A percentile compares a stretch with the other conserved stretches of the same genome.
Evolutionary conservation across 2,888 invertebrate genomes (phyloP).

Genomic region (Leucozona laternaria): DNA sequence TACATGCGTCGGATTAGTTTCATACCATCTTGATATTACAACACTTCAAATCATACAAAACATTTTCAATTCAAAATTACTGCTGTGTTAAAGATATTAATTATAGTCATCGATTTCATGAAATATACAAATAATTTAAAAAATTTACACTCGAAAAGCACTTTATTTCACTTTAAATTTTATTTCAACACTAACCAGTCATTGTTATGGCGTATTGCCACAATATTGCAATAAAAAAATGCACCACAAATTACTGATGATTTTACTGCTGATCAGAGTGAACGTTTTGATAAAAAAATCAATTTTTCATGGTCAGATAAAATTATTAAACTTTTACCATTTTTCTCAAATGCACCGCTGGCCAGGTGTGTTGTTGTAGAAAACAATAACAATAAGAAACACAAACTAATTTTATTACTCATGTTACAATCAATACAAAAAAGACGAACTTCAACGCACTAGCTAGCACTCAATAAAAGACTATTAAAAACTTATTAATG

Average conservation of each 20-base stretch:
- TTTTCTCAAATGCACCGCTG: conserved; percentile 29
- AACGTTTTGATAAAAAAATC: background rate
- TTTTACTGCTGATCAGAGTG: background rate
- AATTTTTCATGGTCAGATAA: conserved; percentile 1
- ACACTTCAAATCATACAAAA: too few species aligned
- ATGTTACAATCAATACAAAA: background rate
- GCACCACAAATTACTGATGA: background rate
- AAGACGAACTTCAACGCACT: background rate
- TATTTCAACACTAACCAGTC: background rate
- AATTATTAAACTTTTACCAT: conserved; percentile 42
- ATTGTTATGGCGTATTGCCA: background rate
- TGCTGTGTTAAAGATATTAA: too few species aligned
- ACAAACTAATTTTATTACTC: conserved; percentile 1
- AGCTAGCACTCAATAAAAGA: background rate
- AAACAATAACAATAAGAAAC: conserved; percentile 45
- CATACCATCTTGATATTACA: too few species aligned
- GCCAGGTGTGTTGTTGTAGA: conserved; percentile 43
- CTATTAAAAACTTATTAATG: background rate
- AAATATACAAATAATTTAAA: too few species aligned
- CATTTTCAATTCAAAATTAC: too few species aligned
- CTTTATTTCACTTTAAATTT: background rate
- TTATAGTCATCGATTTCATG: background rate
- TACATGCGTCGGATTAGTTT: too few species aligned
- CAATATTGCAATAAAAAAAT: conserved; percentile 4
- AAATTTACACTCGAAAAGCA: background rate